Percentiles rank a stretch among this genome's conserved stretches.
Conservation (phyloP, 92 coral and sea anemone genomes). For the Chrysogorgia sp. region DNA sequence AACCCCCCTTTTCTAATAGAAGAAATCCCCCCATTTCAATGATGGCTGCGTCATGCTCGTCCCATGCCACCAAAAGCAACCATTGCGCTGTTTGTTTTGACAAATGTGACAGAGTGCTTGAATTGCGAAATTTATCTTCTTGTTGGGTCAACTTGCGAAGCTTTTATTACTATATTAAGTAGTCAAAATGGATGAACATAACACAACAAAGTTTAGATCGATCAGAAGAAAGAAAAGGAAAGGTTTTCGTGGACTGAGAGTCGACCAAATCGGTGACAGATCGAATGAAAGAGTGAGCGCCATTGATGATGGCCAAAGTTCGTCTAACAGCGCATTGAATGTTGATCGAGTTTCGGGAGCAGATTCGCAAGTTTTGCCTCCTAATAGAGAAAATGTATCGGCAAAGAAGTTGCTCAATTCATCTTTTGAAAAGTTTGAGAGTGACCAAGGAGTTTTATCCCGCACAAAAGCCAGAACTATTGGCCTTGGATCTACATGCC, state of each 20-base stretch:
- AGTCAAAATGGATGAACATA: conserved; percentile 1
- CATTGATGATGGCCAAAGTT: neutral
- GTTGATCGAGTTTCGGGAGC: conserved; percentile 14
- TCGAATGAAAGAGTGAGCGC: neutral
- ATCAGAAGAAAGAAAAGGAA: conserved; percentile 22
- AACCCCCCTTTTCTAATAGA: neutral
- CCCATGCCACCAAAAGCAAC: conserved; percentile 22
- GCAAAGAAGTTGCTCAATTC: conserved; percentile 16
- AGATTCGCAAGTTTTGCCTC: conserved; percentile 14
- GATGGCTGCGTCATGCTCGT: conserved; percentile 13
- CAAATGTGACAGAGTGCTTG: no score
- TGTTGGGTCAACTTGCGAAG: conserved; percentile 11
- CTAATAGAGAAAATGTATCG: neutral
- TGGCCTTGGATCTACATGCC: no score
- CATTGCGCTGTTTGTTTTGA: conserved; percentile 4
- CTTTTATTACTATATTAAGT: conserved; percentile 17
- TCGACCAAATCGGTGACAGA: conserved; percentile 3
- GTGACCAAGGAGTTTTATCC: conserved; percentile 8
- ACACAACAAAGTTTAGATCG: conserved; percentile 25
- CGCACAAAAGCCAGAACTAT: conserved; percentile 5
- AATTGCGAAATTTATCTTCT: neutral
- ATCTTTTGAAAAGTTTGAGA: conserved; percentile 5
- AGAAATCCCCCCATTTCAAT: conserved; percentile 19
- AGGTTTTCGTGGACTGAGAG: conserved; percentile 22
- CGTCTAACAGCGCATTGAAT: conserved; percentile 12